Conservation (phyloP, 2,113 vertebrate species). For the Pygoscelis adeliae region DNA sequence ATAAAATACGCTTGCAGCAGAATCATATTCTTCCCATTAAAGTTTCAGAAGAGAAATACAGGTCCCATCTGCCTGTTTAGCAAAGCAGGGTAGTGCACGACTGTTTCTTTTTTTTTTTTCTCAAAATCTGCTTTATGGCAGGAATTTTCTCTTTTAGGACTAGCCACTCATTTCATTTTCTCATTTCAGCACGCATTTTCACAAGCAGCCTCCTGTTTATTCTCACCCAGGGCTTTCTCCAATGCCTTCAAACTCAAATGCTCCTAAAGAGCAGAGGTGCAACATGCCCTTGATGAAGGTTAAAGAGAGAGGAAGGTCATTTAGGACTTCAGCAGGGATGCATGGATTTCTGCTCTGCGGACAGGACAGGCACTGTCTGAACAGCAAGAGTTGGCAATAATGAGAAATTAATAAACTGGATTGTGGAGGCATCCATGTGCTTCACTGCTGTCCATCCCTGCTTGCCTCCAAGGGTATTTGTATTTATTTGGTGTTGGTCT, state of each 20-base stretch:
- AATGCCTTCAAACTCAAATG: not conserved
- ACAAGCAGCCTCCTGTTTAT: not conserved
- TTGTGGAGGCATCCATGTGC: not conserved
- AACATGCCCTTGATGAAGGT: not conserved
- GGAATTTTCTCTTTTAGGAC: slow-evolving; percentile 7
- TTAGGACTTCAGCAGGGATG: not conserved
- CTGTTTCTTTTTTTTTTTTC: not conserved
- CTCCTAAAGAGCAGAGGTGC: not conserved
- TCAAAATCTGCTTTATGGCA: slow-evolving; percentile 1
- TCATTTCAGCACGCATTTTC: not conserved
- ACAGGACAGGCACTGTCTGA: not conserved
- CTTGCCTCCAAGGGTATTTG: not conserved
- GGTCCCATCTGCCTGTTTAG: slow-evolving; percentile 50
- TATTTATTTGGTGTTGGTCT: not conserved
- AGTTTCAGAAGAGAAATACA: slow-evolving; percentile 55
- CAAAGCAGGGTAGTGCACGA: slow-evolving; percentile 9
- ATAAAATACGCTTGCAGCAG: slow-evolving; percentile 27
- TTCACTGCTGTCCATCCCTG: not conserved
- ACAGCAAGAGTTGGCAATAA: not conserved
- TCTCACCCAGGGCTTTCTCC: not conserved
- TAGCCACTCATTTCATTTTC: slow-evolving; percentile 37
- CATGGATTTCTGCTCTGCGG: not conserved
- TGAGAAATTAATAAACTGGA: not conserved
- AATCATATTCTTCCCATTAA: slow-evolving; percentile 48
- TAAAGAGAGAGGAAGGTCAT: not conserved